Evolutionary conservation across 2,888 invertebrate species (phyloP).

Genomic region (Pegoplata infirma): DNA sequence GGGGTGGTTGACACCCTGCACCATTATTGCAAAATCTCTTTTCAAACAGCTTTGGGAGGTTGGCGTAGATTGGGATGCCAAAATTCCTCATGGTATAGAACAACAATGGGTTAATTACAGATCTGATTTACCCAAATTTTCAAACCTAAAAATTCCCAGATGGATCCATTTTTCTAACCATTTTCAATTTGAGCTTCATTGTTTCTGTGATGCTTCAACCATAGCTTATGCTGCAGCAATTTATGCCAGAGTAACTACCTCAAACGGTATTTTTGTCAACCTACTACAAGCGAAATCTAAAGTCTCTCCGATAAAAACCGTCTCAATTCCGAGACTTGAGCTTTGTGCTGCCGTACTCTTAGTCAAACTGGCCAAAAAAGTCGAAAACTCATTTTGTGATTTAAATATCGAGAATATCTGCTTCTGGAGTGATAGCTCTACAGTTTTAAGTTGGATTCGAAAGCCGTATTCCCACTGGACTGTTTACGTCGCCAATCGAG

Average conservation of each 20-base stretch:
- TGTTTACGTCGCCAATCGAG: conserved; percentile 26
- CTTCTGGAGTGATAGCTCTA: conserved; percentile 46
- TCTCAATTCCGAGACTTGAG: conserved; percentile 31
- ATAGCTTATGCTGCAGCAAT: conserved; percentile 19
- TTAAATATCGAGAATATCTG: conserved; percentile 4
- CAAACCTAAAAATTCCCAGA: conserved; percentile 17
- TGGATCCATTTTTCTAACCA: conserved; percentile 1
- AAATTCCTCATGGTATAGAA: neutral
- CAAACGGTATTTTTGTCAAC: conserved; percentile 21
- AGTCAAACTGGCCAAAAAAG: neutral
- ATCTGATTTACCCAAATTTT: neutral
- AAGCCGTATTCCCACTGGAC: conserved; percentile 29
- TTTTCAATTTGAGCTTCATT: neutral
- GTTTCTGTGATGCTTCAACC: conserved; percentile 33
- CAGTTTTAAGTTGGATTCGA: conserved; percentile 20
- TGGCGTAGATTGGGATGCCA: conserved; percentile 16
- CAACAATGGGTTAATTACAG: neutral
- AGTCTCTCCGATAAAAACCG: conserved; percentile 32
- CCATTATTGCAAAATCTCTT: conserved; percentile 1
- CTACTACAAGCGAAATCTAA: conserved; percentile 47
- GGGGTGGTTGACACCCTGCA: neutral
- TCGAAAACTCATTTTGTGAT: conserved; percentile 3
- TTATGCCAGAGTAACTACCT: conserved; percentile 1
- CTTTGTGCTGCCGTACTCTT: conserved; percentile 35
- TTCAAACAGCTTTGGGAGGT: conserved; percentile 26